These are phyloP conservation scores for Cheilosia urbana DNA, from an alignment of 2,888 invertebrate species.

Conservation along the genomic window DNA sequence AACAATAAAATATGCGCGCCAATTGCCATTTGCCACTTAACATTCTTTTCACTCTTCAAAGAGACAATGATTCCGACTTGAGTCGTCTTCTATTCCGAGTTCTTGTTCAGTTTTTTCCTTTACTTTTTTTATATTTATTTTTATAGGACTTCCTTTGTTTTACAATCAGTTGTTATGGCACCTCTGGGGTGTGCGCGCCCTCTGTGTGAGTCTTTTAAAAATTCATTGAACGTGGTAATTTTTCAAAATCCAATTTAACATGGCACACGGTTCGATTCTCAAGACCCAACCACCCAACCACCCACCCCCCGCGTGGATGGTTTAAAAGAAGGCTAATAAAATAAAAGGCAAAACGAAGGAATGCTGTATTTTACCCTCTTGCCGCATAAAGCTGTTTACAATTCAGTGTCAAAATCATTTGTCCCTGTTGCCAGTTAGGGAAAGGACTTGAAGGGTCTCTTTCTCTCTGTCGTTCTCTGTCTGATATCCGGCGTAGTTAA, in stretches of 20 bases:
- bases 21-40: slow-evolving; percentile 72
- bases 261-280: slow-evolving; percentile 72
- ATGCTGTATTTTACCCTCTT: slow-evolving; percentile 14
- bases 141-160: slow-evolving; percentile 60
- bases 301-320: neutral
- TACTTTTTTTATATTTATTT: neutral
- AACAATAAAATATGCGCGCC: slow-evolving; percentile 62
- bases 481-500: slow-evolving; percentile 50
- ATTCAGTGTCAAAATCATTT: slow-evolving; percentile 83
- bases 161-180: slow-evolving; percentile 67
- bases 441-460: neutral
- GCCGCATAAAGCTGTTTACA: slow-evolving; percentile 79
- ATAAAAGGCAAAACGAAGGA: slow-evolving; percentile 20
- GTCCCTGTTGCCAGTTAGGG: slow-evolving; percentile 59
- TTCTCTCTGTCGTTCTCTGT: neutral
- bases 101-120: slow-evolving; percentile 39
- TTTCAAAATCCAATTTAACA: slow-evolving; percentile 72
- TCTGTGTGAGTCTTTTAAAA: slow-evolving; percentile 63
- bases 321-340: slow-evolving; percentile 53
- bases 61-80: slow-evolving; percentile 17
- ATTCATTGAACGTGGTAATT: slow-evolving; percentile 74
- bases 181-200: slow-evolving; percentile 13
- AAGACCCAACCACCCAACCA: neutral
- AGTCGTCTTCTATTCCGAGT: neutral
- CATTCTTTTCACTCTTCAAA: slow-evolving; percentile 47